These are phyloP conservation scores for Xenops minutus DNA, from an alignment of 2,797 vertebrate genomes.

Conservation along the genomic window DNA sequence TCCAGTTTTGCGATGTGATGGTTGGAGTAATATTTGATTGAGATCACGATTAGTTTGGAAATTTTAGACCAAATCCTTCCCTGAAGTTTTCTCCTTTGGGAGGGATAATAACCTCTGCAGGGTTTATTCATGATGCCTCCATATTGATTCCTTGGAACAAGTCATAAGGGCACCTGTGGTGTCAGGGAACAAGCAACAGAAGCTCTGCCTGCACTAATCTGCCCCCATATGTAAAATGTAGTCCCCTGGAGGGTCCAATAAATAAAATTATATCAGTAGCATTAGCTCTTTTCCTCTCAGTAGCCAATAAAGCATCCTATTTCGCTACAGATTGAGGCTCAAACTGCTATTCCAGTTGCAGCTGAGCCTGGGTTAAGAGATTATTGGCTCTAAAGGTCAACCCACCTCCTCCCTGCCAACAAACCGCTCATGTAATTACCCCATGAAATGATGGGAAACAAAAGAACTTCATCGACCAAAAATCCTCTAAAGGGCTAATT, in stretches of 20 bases:
- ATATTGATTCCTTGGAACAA: not conserved
- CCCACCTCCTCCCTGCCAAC: not conserved
- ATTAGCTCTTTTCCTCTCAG: not conserved
- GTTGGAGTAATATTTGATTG: not conserved
- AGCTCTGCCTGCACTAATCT: not conserved
- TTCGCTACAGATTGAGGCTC: not conserved
- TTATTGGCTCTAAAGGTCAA: not conserved
- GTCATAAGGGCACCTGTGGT: not conserved
- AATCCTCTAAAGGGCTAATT: not conserved
- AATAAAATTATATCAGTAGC: not conserved
- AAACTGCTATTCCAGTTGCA: not conserved
- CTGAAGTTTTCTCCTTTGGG: not conserved
- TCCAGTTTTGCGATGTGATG: not conserved
- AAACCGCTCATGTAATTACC: not conserved
- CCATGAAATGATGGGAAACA: not conserved
- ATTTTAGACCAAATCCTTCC: constrained; percentile 2
- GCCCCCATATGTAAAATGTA: not conserved
- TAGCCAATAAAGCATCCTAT: not conserved
- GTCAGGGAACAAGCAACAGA: not conserved
- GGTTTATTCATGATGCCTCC: not conserved
- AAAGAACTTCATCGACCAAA: not conserved
- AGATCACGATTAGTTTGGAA: not conserved
- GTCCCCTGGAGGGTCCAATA: not conserved
- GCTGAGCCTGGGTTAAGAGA: not conserved
- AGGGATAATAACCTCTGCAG: not conserved